phyloP scores from a whole-genome alignment of 2,113 vertebrate species.

The Choloepus hoffmanni region DNA sequence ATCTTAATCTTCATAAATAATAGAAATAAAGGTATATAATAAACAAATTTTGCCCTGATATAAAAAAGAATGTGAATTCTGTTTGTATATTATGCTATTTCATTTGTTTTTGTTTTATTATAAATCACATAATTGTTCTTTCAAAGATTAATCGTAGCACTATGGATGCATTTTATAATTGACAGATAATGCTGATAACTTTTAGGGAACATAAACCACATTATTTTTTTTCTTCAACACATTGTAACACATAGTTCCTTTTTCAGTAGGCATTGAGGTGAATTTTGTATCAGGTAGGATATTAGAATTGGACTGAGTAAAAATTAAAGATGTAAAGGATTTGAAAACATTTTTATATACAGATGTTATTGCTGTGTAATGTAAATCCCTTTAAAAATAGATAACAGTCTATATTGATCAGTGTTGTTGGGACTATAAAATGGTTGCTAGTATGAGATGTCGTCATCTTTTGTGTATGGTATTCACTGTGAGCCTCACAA shows the following conservation, averaged over 20 bases:
- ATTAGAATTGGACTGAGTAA: neutral
- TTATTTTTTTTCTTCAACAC: neutral
- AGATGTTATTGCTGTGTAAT: neutral
- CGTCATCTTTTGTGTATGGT: neutral
- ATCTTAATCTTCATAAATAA: neutral
- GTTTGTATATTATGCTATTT: constrained; percentile 35
- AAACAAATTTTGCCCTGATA: neutral
- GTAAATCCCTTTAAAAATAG: neutral
- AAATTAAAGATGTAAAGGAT: neutral
- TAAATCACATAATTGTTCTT: neutral
- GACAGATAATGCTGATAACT: neutral
- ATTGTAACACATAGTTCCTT: neutral
- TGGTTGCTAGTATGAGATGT: neutral
- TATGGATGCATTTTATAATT: neutral
- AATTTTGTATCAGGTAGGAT: neutral
- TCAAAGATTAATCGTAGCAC: neutral
- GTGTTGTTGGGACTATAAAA: neutral
- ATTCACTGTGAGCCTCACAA: neutral
- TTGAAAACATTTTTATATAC: neutral
- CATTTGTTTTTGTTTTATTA: constrained; percentile 55
- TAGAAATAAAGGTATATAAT: neutral
- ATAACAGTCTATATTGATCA: neutral
- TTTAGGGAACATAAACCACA: neutral
- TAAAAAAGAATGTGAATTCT: constrained; percentile 38
- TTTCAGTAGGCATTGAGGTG: neutral